Base-by-base conservation (phyloP, 1,140 invertebrate genomes). In the Ostrea denselamellosa region DNA sequence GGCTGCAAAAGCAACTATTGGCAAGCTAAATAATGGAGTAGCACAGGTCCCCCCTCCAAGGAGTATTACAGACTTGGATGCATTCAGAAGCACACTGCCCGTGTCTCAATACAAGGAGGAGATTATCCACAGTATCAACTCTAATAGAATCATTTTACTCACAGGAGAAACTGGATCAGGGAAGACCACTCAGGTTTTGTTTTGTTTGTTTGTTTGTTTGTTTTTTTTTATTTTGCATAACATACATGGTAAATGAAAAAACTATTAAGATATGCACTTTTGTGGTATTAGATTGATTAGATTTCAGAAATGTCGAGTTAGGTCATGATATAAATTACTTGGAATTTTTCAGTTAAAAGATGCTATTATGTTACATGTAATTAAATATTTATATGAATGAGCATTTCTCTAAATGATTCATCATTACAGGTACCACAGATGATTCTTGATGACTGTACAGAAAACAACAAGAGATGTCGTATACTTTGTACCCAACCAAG, bases 401-500 rank as follows among this genome's bases (percentile, higher is more conserved):
- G 34, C 34, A 44, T 44, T 44, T 44, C 34, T 44, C 34, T 5
- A 44, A 44, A 44, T 44, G 1, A 44, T 52, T 77, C 12, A 28
- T 53, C 62, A 34, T 12, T 89, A 9, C 68, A 95, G 94, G 93
- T 95, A 58, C 94, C 94, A 0, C 98, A 99, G 92, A 98, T 97
- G 93, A 96, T 99, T 88, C 94, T 99, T 65, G 98, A 99, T 91
- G 95, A 97, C 87, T 97, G 96, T 86, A 95, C 96, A 68, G 94
- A 95, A 25, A 95, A 95, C n/a, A 95, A 96, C 19, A 96, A 96
- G 90, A 95, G 96, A 0, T 98, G 98, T 90, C 96, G 98, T 53
- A 97, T 99, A 90, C 97, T 99, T 92, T 98, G 98, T 92, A 98
- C 98, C 0, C 98, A 99, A 94, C 99, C 99, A 0, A 96, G 98